Evolutionary conservation across 2,797 vertebrate species (phyloP).

Genomic region (Gymnothorax javanicus): DNA sequence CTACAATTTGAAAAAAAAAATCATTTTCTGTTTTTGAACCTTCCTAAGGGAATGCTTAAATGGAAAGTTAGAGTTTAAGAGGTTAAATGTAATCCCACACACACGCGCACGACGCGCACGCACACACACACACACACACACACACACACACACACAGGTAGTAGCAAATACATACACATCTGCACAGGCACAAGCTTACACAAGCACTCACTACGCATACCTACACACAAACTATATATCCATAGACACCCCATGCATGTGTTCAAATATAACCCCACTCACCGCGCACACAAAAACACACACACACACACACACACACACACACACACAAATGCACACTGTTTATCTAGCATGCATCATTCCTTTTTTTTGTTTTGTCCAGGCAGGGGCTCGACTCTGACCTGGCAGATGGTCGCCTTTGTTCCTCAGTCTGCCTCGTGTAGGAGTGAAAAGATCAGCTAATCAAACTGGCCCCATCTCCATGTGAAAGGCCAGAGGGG

Average conservation of each 20-base stretch:
- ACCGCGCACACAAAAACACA: neutral
- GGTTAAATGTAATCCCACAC: too few relatives aligned
- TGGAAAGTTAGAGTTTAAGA: too few relatives aligned
- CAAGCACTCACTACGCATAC: too few relatives aligned
- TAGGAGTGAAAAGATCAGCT: slow-evolving; percentile 15
- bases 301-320: neutral
- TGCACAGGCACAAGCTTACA: too few relatives aligned
- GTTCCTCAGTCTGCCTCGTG: neutral
- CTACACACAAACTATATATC: neutral
- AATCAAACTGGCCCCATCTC: slow-evolving; percentile 5
- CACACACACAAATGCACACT: neutral
- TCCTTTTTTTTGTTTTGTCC: neutral
- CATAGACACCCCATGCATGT: neutral
- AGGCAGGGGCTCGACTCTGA: neutral
- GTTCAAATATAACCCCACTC: neutral
- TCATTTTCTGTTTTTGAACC: too few relatives aligned
- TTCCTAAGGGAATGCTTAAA: too few relatives aligned
- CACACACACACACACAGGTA: too few relatives aligned
- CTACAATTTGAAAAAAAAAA: too few relatives aligned
- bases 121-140: too few relatives aligned
- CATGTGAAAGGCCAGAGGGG: neutral
- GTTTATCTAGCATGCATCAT: neutral
- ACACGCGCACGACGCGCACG: too few relatives aligned
- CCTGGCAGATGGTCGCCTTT: slow-evolving; percentile 10
- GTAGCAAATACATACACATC: too few relatives aligned